Percentiles rank a stretch among this genome's conserved stretches.
phyloP scores from a whole-genome alignment of 2,113 vertebrate species.

The Spea bombifrons region DNA sequence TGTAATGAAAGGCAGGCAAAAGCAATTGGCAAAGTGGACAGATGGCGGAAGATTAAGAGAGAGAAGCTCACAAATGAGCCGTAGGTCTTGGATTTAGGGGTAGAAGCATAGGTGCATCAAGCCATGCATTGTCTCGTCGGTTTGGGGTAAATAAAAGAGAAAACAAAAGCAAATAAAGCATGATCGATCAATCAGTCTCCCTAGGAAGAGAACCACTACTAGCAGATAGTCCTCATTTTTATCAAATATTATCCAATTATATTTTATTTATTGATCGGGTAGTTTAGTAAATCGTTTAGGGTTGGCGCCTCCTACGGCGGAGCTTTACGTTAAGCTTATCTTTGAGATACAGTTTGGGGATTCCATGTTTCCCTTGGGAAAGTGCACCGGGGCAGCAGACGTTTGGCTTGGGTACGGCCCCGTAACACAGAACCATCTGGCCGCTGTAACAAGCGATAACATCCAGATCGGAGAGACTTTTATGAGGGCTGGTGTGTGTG shows the following conservation, averaged over 20 bases:
- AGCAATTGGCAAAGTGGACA: conserved; percentile 37
- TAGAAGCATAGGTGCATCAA: conserved; percentile 16
- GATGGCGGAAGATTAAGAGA: conserved; percentile 35
- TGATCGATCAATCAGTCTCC: too few species aligned
- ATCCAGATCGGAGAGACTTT: conserved; percentile 31
- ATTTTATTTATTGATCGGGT: too few species aligned
- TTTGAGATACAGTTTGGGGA: conserved; percentile 1
- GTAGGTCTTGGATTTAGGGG: neutral
- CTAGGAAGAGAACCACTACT: too few species aligned
- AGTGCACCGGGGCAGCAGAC: conserved; percentile 33
- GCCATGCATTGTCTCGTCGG: too few species aligned
- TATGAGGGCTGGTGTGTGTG: conserved; percentile 33
- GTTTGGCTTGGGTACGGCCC: conserved; percentile 35
- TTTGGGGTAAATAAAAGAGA: too few species aligned
- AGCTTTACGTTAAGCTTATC: neutral
- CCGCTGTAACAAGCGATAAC: conserved; percentile 38
- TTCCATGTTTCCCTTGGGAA: conserved; percentile 42
- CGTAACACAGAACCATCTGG: conserved; percentile 38
- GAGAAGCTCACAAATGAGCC: conserved; percentile 35
- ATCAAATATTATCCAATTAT: too few species aligned
- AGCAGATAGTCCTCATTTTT: too few species aligned
- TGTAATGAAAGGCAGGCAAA: conserved; percentile 35
- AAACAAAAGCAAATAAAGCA: too few species aligned
- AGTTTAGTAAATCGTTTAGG: too few species aligned
- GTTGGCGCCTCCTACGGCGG: too few species aligned